Percentiles rank a stretch among this genome's conserved stretches.
phyloP scores from a whole-genome alignment of 1,140 invertebrate genomes.

The Sycobia sp. region DNA sequence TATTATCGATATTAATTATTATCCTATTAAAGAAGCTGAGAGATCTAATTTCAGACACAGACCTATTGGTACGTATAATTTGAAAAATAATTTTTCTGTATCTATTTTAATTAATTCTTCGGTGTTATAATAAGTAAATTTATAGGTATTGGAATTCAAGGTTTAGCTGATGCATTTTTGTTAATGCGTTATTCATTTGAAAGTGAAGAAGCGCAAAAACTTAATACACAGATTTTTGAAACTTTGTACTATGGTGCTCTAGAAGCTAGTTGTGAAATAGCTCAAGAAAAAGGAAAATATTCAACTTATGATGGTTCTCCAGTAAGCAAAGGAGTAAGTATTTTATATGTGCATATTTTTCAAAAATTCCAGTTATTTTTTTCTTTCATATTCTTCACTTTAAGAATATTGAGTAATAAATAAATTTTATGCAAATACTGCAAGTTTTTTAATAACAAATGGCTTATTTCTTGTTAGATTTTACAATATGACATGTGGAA shows the following conservation, averaged over 20 bases:
- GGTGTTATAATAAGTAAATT: background rate
- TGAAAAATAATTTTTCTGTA: background rate
- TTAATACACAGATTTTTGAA: conserved; percentile 98
- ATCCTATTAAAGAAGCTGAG: conserved; percentile 89
- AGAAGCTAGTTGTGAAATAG: conserved; percentile 95
- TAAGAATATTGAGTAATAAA: no score
- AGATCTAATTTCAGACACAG: conserved; percentile 90
- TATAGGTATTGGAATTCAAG: conserved; percentile 87
- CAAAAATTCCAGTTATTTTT: no score
- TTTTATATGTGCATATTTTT: background rate
- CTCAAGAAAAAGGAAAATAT: conserved; percentile 85
- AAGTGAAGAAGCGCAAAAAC: conserved; percentile 78
- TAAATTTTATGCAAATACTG: conserved; percentile 3
- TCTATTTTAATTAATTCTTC: background rate
- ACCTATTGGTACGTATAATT: conserved; percentile 75
- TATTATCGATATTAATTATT: conserved; percentile 97
- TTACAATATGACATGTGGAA: conserved; percentile 99
- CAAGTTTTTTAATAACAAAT: background rate
- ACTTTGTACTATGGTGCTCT: conserved; percentile 97
- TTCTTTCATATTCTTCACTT: background rate
- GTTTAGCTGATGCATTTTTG: conserved; percentile 95
- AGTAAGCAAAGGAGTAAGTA: conserved; percentile 84
- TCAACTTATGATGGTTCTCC: conserved; percentile 91
- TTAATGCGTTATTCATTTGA: conserved; percentile 94
- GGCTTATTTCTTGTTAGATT: conserved; percentile 63